Evolutionary conservation across 1,140 invertebrate species (phyloP).

Genomic region (Euwallacea similis): DNA sequence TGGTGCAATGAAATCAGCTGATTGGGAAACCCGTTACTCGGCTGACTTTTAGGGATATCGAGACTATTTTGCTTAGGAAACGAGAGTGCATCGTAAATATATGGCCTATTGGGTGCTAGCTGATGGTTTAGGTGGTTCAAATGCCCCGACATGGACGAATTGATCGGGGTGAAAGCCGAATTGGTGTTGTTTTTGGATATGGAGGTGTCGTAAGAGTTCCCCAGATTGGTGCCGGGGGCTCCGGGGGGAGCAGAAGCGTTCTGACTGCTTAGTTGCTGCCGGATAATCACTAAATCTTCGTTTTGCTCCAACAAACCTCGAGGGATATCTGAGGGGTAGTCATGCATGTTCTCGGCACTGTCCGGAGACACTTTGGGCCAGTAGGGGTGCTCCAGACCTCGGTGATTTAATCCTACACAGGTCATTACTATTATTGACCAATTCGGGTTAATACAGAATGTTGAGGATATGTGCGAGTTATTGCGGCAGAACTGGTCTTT

Average conservation of each 20-base stretch:
- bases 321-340: slow-evolving; percentile 62
- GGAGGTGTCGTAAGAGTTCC: slow-evolving; percentile 54
- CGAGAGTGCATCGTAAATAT: slow-evolving; percentile 91
- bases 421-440: too few species aligned
- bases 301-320: slow-evolving; percentile 57
- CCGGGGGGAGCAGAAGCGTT: slow-evolving; percentile 52
- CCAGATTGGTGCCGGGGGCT: slow-evolving; percentile 50
- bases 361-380: slow-evolving; percentile 80
- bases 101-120: slow-evolving; percentile 74
- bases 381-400: slow-evolving; percentile 69
- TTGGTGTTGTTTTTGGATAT: slow-evolving; percentile 63
- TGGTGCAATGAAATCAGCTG: slow-evolving; percentile 95
- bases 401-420: slow-evolving; percentile 60
- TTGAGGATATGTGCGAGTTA: too few species aligned
- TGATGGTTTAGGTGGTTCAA: slow-evolving; percentile 72
- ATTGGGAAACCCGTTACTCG: slow-evolving; percentile 82
- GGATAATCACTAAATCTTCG: slow-evolving; percentile 59
- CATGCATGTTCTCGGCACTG: slow-evolving; percentile 59
- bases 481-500: too few species aligned
- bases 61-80: slow-evolving; percentile 67
- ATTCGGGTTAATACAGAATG: too few species aligned
- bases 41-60: slow-evolving; percentile 53
- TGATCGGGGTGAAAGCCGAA: slow-evolving; percentile 89
- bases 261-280: slow-evolving; percentile 53
- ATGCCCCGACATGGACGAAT: slow-evolving; percentile 75